Base-by-base conservation (phyloP, 2,113 vertebrate genomes). In the Muntiacus muntjak region DNA sequence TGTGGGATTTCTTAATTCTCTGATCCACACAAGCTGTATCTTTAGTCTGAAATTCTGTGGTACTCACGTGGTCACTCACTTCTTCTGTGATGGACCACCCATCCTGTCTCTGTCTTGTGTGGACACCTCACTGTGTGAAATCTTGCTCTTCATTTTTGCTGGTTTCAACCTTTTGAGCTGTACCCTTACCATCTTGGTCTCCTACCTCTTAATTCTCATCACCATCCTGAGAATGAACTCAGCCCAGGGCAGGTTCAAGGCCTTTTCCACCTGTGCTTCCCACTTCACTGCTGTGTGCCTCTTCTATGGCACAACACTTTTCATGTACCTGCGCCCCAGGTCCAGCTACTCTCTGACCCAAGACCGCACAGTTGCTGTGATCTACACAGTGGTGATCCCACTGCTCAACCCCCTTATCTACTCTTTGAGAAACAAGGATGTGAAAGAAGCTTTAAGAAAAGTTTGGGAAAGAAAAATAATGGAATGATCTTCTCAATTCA, bases 401-500 rank as follows among this genome's bases (percentile, higher is more conserved):
- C 64, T 97, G 95, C 74, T 96, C 94, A 98, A 97, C 58, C 97
- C 95, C 6, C 60, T 98, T 45, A 86, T 98, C 45, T 98, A 96
- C 58, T 98, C 97, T 43, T 78, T 98, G 97, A 98, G 97, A 93
- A 98, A 98, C n/a, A 97, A 96, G 57, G 96, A 97, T 50, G 96
- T 98, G 55, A 98, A 98, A 86, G 90, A 91, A 40, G 96, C 95
- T 8, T 81, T 98, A 88, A 95, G 84, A 85, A 98, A 96, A 47
- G 17, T 97, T 91, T 97, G 45, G 96, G 45, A 57, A 36, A 95
- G 58, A 78, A 93, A 94, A 95, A 33, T 71, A 83, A 50, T 57
- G 81, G n/a, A 62, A 74, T 90, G 36, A 94, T 33, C 60, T 45
- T 45, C 71, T 36, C 55, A 60, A 8, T 7, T 52, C 25, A 43